Base-by-base conservation (phyloP, 2,113 vertebrate genomes). In the Lycaon pictus region DNA sequence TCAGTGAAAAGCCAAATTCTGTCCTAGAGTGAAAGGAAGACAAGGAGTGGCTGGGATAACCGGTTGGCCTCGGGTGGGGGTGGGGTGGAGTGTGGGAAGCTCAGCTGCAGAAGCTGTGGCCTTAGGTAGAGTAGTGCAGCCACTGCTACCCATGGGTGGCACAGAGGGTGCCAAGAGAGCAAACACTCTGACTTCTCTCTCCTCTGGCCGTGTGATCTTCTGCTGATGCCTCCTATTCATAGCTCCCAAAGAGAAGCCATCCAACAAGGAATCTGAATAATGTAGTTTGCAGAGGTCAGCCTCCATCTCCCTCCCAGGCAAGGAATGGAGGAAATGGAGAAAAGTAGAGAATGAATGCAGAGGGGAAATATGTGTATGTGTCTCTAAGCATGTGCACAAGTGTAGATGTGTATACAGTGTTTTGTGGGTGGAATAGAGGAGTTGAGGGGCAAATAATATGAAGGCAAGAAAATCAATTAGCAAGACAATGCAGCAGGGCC, bases 381-480 rank as follows among this genome's bases (percentile, higher is more conserved):
- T 63, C 67, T 80, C 6, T 90, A 27, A 51, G 43, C 25, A 23
- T 11, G 37, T 2, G 35, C 72, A 48, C 12, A 69, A 20, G 37
- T 1, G 1, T 37, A 48, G 37, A 11, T 16, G n/a, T 71, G 11
- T 11, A 23, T 5, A 11, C 7, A 16, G 29, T 27, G 29, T 32
- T 89, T 51, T 72, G 13, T 32, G 37, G 15, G 29, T 74, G 12
- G 63, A 81, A 90, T 17, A 62, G 32, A 74, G 35, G 22, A 65
- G 1, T 16, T 12, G 2, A 55, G 53, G 16, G 1, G 11, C 25
- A 29, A n/a, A 55, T 72, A 35, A 87, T n/a, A 84, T 11, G 10
- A 88, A 94, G 16, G 22, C 16, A 32, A 91, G 76, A 87, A 91
- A 77, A 77, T 84, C 48, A 32, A 13, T 72, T 53, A 92, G 60